Evolutionary conservation across 2,113 vertebrate genomes (phyloP), one percentile per base, ranked within the genome.

Genomic region (Amphiprion percula): DNA sequence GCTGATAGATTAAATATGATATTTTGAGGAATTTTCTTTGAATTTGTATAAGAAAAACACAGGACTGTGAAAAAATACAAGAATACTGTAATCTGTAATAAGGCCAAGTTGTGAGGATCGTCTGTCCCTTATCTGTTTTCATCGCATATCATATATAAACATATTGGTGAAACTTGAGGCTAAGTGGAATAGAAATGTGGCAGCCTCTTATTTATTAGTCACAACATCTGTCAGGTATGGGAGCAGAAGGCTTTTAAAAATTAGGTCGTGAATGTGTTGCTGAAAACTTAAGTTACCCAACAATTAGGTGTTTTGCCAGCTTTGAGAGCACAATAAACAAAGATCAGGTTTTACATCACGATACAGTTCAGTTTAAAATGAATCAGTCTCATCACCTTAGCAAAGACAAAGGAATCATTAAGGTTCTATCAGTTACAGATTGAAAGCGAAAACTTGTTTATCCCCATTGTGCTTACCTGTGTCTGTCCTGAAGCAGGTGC

Each of bases 401-500:
- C 33, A 37, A 37, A 37, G 33, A 37, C 33, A 10, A 37, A 37
- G 33, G 33, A 1, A 37, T 37, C 9, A 37, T 56, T 23, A n/a
- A 12, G 24, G 1, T 47, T 33, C 26, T 23, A 55, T 11, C 7
- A 55, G 5, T 23, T 56, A 33, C n/a, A 17, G 24, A 47, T 47
- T 47, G 15, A 47, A 47, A 17, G 46, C 10, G 14, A 44, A 44
- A 44, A 15, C 41, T 12, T 44, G 41, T 44, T 44, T 44, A 12
- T 44, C 14, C 19, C n/a, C 14, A 4, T 15, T 17, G 3, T 41
- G 14, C 94, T 94, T 86, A 99, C 97, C 96, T 65, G 96, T 97
- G 91, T 95, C 95, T 0, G 87, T 94, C 64, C 91, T 93, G 94
- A 99, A 99, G 85, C 98, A 99, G 80, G 97, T 95, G 68, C 94